Evolutionary conservation across 2,888 invertebrate genomes (phyloP), one percentile per base, ranked within the genome.

Genomic region (Cheilosia vernalis): DNA sequence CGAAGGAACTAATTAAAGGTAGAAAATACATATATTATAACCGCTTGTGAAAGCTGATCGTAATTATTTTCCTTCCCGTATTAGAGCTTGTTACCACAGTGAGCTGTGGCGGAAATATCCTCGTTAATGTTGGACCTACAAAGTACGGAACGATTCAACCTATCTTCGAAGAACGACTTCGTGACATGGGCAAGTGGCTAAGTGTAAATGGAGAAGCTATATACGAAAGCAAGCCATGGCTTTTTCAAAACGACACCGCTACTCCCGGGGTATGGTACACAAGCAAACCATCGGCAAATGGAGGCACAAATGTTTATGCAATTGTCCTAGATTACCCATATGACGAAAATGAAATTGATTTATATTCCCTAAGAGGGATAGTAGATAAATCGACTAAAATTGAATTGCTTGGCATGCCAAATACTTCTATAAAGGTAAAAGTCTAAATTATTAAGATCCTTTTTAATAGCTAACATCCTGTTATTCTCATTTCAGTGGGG

Each of bases 121-220:
- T 91, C 2, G 89, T 92, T 9, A 98, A 98, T 90, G 94, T 98
- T 6, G 98, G 98, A 0, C 98, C 98, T 17, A 97, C 97, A 0
- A 96, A 96, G 89, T 97, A 97, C 88, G 98, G 98, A 4, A 95
- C 95, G 6, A 98, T 98, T 87, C 91, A 94, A 4, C 96, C 97
- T 0, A 96, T 98, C 89, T 98, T 96, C 92, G 96, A 98, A 93
- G 97, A 98, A 90, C 94, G 98, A 55, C 93, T 98, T 0, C 91
- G 94, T 13, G 94, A 95, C 87, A 93, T 98, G 88, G 98, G 98
- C 0, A 88, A 92, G 17, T 98, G 98, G 98, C 92, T 98, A 15
- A 89, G 92, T 2, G 92, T 94, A n/a, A 98, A 98, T 89, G 98
- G 98, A 0, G 96, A 97, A 90, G 97, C 97, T 0, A 97, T 98